phyloP scores from a whole-genome alignment of 2,797 vertebrate genomes.

The Bufotes viridis region DNA sequence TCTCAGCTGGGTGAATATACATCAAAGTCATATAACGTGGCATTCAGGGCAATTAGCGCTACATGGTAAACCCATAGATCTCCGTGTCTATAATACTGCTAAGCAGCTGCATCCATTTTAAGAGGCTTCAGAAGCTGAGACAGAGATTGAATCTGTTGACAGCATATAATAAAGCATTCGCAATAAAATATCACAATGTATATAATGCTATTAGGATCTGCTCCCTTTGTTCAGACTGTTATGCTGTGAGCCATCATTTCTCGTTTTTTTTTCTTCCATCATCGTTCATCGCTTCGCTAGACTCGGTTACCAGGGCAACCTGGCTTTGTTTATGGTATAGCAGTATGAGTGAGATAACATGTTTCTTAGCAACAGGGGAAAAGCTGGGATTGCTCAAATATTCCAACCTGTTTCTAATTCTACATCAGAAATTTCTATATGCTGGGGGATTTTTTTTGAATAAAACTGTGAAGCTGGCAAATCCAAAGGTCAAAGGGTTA shows the following conservation, averaged over 20 bases:
- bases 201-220: background rate
- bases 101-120: background rate
- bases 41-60: background rate
- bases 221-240: conserved; percentile 14
- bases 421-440: conserved; percentile 10
- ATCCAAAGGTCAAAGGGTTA: conserved; percentile 13
- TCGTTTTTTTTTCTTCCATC: conserved; percentile 28
- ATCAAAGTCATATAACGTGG: background rate
- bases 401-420: conserved; percentile 48
- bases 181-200: background rate
- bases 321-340: conserved; percentile 57
- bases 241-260: conserved; percentile 29
- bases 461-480: background rate
- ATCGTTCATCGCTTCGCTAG: conserved; percentile 42
- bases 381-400: conserved; percentile 49
- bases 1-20: no score
- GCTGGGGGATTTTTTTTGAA: conserved; percentile 9
- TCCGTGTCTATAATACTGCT: background rate
- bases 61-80: background rate
- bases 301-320: conserved; percentile 54
- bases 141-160: background rate
- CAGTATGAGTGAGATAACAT: conserved; percentile 57
- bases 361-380: conserved; percentile 58
- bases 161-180: background rate
- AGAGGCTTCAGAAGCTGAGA: background rate